Evolutionary conservation across 2,113 vertebrate species (phyloP), one percentile per base, ranked within the genome.

Genomic region (Sus scrofa): DNA sequence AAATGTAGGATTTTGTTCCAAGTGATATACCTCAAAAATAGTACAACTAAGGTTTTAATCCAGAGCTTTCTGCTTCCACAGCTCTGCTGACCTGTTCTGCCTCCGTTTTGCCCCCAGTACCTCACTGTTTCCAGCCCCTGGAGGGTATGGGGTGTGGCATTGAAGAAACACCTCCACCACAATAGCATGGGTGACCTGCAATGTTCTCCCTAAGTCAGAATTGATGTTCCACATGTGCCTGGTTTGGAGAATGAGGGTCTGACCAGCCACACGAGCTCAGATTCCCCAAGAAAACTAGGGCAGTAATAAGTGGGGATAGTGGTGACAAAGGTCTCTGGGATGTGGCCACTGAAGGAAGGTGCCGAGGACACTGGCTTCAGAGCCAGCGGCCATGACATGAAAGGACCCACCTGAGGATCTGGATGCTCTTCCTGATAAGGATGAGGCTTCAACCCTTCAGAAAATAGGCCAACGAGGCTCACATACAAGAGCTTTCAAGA

Each of bases 221-320:
- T 7, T 2, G 7, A 10, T 5, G 15, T 9, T 44, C 65, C 20
- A 3, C 19, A 26, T 16, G 30, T 78, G 12, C 30, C 22, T 3
- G 39, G 16, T 1, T 8, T n/a, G 65, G 70, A 75, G 24, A 65
- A 39, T 10, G 1, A 2, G 3, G 63, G 16, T 56, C 77, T 65
- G 39, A 22, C 39, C 50, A 52, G 54, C 19, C 22, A 5, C 52
- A 6, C 30, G 20, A 52, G 54, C 39, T 92, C 56, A 84, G 27
- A 18, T 54, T 87, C 37, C 52, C 82, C 22, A 10, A 16, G 12
- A 52, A 26, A 14, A 32, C 18, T 2, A 14, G 16, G 60, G 67
- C 50, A 34, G 37, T 15, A 14, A 30, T 1, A 19, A 52, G 13
- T 12, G 34, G 20, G 0, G 22, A 30, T 0, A 2, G 56, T 27